These are phyloP conservation scores for Grallaria varia DNA, from an alignment of 2,113 vertebrate genomes.

Conservation along the genomic window DNA sequence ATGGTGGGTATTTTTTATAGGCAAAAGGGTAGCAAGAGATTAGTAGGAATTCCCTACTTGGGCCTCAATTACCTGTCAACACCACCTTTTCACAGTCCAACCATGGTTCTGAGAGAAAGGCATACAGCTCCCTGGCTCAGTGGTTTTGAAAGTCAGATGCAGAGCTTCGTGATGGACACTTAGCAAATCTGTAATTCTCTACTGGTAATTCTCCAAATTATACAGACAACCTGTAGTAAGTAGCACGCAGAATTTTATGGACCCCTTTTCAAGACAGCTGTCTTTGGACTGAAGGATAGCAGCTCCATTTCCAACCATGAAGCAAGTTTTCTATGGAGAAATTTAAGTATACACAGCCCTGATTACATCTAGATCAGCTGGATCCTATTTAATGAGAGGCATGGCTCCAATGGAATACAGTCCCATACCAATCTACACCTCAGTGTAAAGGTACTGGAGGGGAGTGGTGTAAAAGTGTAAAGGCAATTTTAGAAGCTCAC, in stretches of 20 bases:
- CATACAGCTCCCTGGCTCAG: fast-evolving
- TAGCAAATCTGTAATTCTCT: neutral
- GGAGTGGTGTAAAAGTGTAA: neutral
- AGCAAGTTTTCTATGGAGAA: neutral
- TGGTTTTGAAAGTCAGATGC: neutral
- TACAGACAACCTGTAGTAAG: neutral
- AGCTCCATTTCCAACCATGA: neutral
- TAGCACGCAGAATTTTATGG: neutral
- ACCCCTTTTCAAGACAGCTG: neutral
- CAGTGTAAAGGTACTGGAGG: neutral
- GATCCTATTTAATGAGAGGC: neutral
- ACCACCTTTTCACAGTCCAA: neutral
- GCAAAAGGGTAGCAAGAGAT: neutral
- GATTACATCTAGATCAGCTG: neutral
- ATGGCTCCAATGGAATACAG: neutral
- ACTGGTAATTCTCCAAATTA: neutral
- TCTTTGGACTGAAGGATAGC: neutral
- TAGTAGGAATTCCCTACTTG: neutral
- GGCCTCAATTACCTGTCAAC: neutral
- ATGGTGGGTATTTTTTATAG: neutral
- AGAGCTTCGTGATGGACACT: neutral
- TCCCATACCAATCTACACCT: neutral
- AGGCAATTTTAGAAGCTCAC: neutral
- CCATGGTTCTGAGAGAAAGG: neutral
- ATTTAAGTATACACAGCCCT: neutral